Evolutionary conservation across 2,797 vertebrate genomes (phyloP), one percentile per base, ranked within the genome.

Genomic region (Myotis myotis): DNA sequence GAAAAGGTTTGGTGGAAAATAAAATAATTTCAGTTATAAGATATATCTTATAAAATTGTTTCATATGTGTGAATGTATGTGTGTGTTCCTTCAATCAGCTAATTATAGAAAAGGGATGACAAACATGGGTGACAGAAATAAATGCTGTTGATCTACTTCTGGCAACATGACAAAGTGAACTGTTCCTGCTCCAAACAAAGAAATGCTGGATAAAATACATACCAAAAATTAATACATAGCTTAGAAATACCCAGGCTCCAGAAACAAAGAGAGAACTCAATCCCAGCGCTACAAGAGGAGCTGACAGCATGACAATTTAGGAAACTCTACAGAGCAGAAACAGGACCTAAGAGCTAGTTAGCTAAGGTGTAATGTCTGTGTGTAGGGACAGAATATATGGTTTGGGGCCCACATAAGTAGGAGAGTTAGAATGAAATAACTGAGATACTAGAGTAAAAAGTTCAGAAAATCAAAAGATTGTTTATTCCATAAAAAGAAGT

Each of bases 71-170:
- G 70, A 75, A 38, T 62, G 19, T n/a, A 28, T 83, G 6, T 49
- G 2, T 78, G 41, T 84, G 16, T 84, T 75, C 74, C 66, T 90
- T 94, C 68, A 87, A 33, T 53, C 47, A 89, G 17, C 79, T 74
- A 93, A 79, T 70, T 91, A 89, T 11, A 88, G 47, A 84, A 96
- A 91, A 82, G 13, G 5, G 23, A 62, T 47, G 49, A 47, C 28
- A 47, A n/a, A 90, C 51, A 57, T 44, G 28, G 25, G 5, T 75
- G 64, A 83, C 1, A 87, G 71, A 89, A 82, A 87, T 74, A 89
- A 96, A 88, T 71, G 79, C 6, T 90, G 49, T 86, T 60, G 9
- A 90, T 91, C 71, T 78, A 70, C 51, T 94, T 85, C 44, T 85
- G 64, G 72, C 51, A 84, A 82, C 20, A 89, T 55, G 72, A 88